Evolutionary conservation across 2,113 vertebrate genomes (phyloP).

Genomic region (Sphaerodactylus townsendi): DNA sequence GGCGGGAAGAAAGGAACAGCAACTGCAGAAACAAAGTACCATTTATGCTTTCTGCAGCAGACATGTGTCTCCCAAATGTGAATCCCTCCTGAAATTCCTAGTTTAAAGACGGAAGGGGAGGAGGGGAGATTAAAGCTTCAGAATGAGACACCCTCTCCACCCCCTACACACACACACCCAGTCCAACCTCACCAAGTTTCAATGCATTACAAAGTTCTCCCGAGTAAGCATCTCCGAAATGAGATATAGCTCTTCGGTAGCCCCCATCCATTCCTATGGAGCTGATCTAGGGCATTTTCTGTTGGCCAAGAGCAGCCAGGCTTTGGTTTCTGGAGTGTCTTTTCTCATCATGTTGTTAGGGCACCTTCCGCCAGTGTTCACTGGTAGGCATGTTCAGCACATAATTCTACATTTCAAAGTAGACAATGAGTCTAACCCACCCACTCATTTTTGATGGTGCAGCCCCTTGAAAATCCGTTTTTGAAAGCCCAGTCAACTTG

Average conservation of each 20-base stretch:
- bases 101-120: neutral
- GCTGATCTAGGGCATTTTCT: neutral
- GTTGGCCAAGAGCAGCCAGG: neutral
- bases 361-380: neutral
- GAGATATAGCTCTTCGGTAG: neutral
- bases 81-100: neutral
- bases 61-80: conserved; percentile 70
- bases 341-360: neutral
- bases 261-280: neutral
- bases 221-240: neutral
- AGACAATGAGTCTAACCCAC: neutral
- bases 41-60: conserved; percentile 36
- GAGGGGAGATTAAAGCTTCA: neutral
- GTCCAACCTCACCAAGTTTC: neutral
- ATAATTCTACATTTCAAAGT: neutral
- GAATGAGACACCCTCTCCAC: neutral
- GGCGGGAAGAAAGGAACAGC: conserved; percentile 18
- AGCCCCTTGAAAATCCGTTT: neutral
- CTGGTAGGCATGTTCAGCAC: neutral
- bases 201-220: neutral
- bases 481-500: neutral
- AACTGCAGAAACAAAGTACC: conserved; percentile 21
- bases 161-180: too few species aligned
- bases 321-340: neutral
- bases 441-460: neutral